Evolutionary conservation across 2,797 vertebrate species (phyloP).

Genomic region (Numenius phaeopus): DNA sequence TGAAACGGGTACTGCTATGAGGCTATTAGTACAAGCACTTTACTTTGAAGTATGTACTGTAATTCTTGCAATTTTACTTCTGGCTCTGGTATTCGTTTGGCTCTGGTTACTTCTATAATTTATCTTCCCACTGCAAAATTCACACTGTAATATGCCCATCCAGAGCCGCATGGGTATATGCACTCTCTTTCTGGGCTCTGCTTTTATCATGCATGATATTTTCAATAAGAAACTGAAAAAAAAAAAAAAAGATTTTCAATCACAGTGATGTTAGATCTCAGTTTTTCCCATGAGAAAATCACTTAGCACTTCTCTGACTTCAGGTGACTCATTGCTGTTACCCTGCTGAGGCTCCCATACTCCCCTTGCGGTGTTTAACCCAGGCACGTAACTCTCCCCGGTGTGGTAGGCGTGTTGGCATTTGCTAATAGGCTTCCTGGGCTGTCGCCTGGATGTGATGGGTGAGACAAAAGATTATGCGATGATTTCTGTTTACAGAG

Average conservation of each 20-base stretch:
- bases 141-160: background rate
- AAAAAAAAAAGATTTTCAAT: background rate
- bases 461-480: slow-evolving; percentile 28
- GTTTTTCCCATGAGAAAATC: slow-evolving; percentile 73
- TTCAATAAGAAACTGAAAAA: background rate
- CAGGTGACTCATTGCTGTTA: slow-evolving; percentile 66
- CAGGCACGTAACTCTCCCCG: background rate
- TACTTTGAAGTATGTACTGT: slow-evolving; percentile 54
- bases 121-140: background rate
- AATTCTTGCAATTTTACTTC: slow-evolving; percentile 30
- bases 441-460: slow-evolving; percentile 54
- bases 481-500: slow-evolving; percentile 57
- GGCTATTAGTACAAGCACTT: slow-evolving; percentile 46
- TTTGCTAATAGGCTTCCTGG: slow-evolving; percentile 53
- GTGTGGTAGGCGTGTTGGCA: slow-evolving; percentile 32
- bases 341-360: slow-evolving; percentile 28
- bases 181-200: background rate
- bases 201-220: background rate
- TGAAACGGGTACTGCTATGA: slow-evolving; percentile 31
- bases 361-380: slow-evolving; percentile 9
- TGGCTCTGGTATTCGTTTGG: background rate
- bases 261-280: background rate
- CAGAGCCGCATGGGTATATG: background rate
- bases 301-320: slow-evolving; percentile 37
- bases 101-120: slow-evolving; percentile 33